Evolutionary conservation across 2,113 vertebrate genomes (phyloP).

Genomic region (Ammospiza nelsoni): DNA sequence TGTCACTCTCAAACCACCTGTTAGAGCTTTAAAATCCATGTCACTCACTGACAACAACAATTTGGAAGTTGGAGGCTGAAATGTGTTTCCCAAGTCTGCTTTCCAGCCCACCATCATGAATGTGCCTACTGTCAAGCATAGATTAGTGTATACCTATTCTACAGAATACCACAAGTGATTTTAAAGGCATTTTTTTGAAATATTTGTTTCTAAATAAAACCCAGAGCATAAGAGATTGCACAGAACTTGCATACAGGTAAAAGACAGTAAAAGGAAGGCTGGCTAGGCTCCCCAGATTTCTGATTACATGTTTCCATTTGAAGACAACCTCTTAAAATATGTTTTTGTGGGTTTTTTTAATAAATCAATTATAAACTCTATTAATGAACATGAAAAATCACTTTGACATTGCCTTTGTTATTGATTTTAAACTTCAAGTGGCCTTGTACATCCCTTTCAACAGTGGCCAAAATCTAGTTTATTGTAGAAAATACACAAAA

Average conservation of each 20-base stretch:
- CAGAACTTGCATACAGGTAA: background rate
- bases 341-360: background rate
- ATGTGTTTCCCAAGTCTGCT: background rate
- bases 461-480: background rate
- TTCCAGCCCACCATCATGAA: background rate
- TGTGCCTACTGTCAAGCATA: background rate
- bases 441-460: background rate
- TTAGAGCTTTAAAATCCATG: background rate
- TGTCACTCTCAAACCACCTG: background rate
- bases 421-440: background rate
- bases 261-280: background rate
- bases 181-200: background rate
- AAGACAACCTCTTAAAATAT: background rate
- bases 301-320: background rate
- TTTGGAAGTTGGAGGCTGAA: background rate
- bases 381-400: background rate
- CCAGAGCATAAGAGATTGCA: background rate
- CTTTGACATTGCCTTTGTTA: background rate
- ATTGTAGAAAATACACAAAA: background rate
- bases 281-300: background rate
- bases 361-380: background rate
- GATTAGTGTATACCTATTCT: background rate
- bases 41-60: background rate
- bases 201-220: background rate
- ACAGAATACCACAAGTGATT: background rate